These are phyloP conservation scores for Acanthosepion esculentum DNA, from an alignment of 2,888 invertebrate species.

Conservation along the genomic window DNA sequence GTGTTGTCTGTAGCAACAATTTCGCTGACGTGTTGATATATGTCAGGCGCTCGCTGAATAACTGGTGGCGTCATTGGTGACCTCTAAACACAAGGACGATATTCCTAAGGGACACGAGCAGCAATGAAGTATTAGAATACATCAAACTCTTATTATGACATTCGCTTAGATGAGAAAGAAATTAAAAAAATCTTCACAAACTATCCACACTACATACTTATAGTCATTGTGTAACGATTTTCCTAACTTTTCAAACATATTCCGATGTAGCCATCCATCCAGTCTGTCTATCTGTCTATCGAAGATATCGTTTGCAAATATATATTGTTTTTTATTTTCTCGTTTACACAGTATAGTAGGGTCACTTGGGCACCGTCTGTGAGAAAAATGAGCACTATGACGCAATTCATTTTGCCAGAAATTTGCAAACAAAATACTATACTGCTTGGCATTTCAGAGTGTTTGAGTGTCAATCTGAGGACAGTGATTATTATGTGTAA, in stretches of 20 bases:
- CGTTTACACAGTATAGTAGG: too few species aligned
- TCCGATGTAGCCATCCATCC: not conserved
- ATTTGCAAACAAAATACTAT: too few species aligned
- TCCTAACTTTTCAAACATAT: not conserved
- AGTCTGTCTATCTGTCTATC: not conserved
- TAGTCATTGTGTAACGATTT: not conserved
- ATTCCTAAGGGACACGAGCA: not conserved
- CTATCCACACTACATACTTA: not conserved
- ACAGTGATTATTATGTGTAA: too few species aligned
- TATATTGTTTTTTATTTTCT: too few species aligned
- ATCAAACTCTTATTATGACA: not conserved
- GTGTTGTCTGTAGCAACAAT: not conserved
- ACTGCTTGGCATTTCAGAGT: too few species aligned
- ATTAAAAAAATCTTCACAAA: not conserved
- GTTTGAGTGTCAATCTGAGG: too few species aligned
- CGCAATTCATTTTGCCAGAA: too few species aligned
- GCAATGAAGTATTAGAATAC: not conserved
- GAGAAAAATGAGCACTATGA: too few species aligned
- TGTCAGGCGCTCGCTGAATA: not conserved
- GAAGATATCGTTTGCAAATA: too few species aligned
- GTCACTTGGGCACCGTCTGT: too few species aligned
- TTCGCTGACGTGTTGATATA: not conserved
- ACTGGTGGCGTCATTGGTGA: not conserved
- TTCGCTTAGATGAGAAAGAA: not conserved
- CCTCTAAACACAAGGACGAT: not conserved